Conservation (phyloP, 2,113 vertebrate genomes). For the Crotalus horridus region DNA sequence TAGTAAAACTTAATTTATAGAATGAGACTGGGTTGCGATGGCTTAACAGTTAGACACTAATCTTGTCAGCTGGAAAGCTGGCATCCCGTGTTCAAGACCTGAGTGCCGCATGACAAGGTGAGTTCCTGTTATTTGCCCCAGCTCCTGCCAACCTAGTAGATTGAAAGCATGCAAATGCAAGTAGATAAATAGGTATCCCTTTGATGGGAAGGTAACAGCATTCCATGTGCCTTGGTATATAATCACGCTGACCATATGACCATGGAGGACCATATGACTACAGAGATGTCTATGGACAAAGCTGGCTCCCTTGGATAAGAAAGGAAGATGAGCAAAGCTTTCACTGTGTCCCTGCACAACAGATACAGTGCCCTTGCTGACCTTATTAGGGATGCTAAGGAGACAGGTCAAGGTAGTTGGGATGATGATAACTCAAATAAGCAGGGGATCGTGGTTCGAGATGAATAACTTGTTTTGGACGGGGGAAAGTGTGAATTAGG, state of each 20-base stretch:
- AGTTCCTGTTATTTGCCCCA: not conserved
- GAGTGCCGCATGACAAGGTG: not conserved
- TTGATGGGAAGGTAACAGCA: not conserved
- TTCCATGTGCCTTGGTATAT: not conserved
- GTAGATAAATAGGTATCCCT: not conserved
- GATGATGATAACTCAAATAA: too few relatives aligned
- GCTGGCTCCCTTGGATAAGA: not conserved
- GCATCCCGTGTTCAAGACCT: not conserved
- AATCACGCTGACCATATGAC: not conserved
- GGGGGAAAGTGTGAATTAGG: too few relatives aligned
- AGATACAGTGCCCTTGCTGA: too few relatives aligned
- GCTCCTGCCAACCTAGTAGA: not conserved
- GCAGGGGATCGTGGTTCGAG: too few relatives aligned
- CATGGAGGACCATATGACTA: not conserved
- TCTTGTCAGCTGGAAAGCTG: not conserved
- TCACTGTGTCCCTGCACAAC: too few relatives aligned
- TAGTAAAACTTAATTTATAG: constrained; percentile 8
- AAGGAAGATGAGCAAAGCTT: not conserved
- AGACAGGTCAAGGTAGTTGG: too few relatives aligned
- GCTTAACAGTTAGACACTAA: not conserved
- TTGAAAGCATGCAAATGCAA: not conserved
- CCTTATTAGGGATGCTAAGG: too few relatives aligned
- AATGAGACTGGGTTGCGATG: not conserved
- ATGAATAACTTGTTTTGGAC: too few relatives aligned
- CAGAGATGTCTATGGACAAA: not conserved